Percentiles rank a stretch among this genome's conserved stretches.
Conservation (phyloP, 1,140 invertebrate species). For the Steinernema khuongi region DNA sequence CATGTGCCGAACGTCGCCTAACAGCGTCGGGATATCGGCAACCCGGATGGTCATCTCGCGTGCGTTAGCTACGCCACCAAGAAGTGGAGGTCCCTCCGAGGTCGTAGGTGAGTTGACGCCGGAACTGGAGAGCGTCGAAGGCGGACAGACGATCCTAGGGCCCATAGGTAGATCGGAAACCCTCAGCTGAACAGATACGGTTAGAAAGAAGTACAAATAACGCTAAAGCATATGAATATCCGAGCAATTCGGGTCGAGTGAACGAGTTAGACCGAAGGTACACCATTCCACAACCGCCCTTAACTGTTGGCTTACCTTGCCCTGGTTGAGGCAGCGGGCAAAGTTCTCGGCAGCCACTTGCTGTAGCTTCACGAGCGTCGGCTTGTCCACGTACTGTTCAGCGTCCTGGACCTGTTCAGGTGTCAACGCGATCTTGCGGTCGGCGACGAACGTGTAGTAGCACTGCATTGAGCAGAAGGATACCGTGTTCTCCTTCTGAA, state of each 20-base stretch:
- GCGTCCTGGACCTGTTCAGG: conserved; percentile 59
- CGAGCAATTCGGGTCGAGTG: too few species aligned
- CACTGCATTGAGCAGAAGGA: conserved; percentile 52
- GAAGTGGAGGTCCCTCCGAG: not conserved
- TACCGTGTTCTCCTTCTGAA: conserved; percentile 56
- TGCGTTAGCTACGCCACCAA: not conserved
- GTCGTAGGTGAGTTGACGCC: not conserved
- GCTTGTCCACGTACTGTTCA: conserved; percentile 53
- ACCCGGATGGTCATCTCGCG: conserved; percentile 24
- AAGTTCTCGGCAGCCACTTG: conserved; percentile 62
- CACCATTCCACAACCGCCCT: too few species aligned
- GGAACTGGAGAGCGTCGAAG: not conserved
- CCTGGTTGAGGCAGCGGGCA: conserved; percentile 47
- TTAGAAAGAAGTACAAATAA: too few species aligned
- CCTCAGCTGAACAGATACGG: not conserved
- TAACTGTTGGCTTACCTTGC: conserved; percentile 30
- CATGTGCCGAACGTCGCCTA: not conserved
- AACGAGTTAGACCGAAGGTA: too few species aligned
- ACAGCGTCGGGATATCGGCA: conserved; percentile 62
- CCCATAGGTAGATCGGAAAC: not conserved
- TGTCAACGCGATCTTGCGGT: conserved; percentile 56
- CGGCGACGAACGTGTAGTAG: conserved; percentile 56
- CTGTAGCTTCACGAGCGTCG: conserved; percentile 60
- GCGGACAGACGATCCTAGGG: not conserved
- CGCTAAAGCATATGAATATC: too few species aligned